Evolutionary conservation across 2,888 invertebrate genomes (phyloP).

Genomic region (Noctua janthe): DNA sequence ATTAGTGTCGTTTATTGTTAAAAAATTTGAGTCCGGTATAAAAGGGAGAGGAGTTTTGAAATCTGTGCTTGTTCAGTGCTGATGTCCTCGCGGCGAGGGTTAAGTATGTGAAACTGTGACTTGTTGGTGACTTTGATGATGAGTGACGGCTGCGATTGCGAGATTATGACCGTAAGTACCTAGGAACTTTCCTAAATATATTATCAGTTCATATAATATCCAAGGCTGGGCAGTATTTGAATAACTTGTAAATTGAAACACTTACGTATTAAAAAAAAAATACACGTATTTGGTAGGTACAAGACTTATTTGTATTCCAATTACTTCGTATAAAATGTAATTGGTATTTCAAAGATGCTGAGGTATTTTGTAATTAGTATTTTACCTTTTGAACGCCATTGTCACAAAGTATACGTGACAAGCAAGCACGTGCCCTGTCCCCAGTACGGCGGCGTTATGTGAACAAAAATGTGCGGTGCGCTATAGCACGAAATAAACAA

Average conservation of each 20-base stretch:
- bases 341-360: background rate
- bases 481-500: no score
- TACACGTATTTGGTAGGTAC: background rate
- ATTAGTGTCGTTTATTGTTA: background rate
- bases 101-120: slow-evolving; percentile 9
- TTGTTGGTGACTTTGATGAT: background rate
- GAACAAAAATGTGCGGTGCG: no score
- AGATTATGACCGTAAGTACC: slow-evolving; percentile 22
- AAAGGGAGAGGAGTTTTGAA: slow-evolving; percentile 4
- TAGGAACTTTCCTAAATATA: background rate
- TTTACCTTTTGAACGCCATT: no score
- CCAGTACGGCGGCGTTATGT: no score
- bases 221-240: background rate
- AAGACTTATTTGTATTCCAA: background rate
- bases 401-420: no score
- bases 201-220: background rate
- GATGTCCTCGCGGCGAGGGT: slow-evolving; percentile 11
- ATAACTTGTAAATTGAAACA: background rate
- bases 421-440: no score
- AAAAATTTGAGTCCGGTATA: slow-evolving; percentile 26
- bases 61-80: slow-evolving; percentile 27
- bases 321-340: background rate
- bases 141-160: background rate
- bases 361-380: background rate
- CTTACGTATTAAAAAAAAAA: background rate